These are phyloP conservation scores for Hystrix brachyura DNA, from an alignment of 2,113 vertebrate genomes.

Conservation along the genomic window DNA sequence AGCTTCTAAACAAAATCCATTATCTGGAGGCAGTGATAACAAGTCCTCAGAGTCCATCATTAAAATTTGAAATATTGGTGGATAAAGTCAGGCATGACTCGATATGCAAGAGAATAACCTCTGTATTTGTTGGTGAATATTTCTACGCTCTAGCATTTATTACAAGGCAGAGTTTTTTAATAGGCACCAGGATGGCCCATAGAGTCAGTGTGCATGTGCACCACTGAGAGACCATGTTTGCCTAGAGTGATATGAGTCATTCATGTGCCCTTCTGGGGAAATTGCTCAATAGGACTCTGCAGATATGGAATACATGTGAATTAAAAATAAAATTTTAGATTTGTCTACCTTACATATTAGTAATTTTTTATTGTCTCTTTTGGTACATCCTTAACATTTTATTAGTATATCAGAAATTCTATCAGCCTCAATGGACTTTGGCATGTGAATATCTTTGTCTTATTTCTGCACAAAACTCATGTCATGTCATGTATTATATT, in stretches of 20 bases:
- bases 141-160: background rate
- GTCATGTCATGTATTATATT: background rate
- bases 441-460: background rate
- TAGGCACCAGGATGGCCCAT: background rate
- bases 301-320: background rate
- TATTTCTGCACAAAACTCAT: background rate
- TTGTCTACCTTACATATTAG: background rate
- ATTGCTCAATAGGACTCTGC: background rate
- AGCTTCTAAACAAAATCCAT: background rate
- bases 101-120: background rate
- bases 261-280: background rate
- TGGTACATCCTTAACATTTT: background rate
- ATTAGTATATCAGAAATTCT: background rate
- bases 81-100: background rate
- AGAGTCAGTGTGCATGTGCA: too few species aligned
- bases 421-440: background rate
- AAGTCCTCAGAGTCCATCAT: background rate
- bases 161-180: background rate
- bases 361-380: background rate
- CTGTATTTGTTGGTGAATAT: background rate
- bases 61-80: background rate
- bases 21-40: background rate
- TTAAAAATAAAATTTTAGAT: background rate
- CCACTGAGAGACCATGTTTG: background rate
- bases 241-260: background rate